Percentiles rank a stretch among this genome's conserved stretches.
Conservation (phyloP, 2,888 invertebrate species). For the Nebria brevicollis region DNA sequence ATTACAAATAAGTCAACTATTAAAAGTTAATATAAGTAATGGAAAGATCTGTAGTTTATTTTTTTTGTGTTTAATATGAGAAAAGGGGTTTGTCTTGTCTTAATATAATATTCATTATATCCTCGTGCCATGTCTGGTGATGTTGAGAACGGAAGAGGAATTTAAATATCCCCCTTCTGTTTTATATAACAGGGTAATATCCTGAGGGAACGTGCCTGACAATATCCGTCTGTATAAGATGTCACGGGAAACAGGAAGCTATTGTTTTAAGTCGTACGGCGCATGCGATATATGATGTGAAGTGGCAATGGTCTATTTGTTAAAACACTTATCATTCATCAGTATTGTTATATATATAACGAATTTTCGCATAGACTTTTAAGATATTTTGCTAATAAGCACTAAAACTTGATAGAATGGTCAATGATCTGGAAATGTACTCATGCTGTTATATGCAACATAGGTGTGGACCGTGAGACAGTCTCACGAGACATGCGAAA, state of each 20-base stretch:
- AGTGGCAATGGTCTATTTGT: background rate
- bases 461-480: conserved; percentile 7
- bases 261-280: conserved; percentile 12
- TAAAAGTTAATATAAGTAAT: background rate
- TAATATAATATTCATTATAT: background rate
- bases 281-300: background rate
- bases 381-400: background rate
- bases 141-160: conserved; percentile 4
- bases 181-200: background rate
- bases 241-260: conserved; percentile 19
- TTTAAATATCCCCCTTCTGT: conserved; percentile 9
- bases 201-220: conserved; percentile 16
- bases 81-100: background rate
- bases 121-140: conserved; percentile 1
- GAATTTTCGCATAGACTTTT: background rate
- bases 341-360: background rate
- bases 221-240: conserved; percentile 10
- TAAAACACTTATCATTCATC: background rate
- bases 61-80: background rate
- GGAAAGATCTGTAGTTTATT: background rate
- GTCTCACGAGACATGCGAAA: background rate
- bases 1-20: background rate
- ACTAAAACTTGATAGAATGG: background rate
- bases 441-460: background rate
- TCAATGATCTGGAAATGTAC: background rate